Evolutionary conservation across 2,888 invertebrate genomes (phyloP).

Genomic region (Metacarcinus magister): DNA sequence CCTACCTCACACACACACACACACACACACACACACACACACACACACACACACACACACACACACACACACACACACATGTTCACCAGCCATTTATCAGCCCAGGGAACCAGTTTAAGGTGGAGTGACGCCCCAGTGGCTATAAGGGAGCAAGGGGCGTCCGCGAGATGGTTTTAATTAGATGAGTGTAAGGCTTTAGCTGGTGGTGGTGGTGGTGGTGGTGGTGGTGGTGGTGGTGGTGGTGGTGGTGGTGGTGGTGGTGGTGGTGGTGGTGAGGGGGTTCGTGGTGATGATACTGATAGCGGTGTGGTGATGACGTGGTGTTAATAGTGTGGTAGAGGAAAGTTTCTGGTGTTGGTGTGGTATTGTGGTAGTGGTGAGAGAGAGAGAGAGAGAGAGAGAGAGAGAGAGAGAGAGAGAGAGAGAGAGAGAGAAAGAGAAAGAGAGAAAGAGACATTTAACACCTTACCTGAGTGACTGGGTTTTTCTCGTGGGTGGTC

Average conservation of each 20-base stretch:
- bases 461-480: neutral
- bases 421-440: neutral
- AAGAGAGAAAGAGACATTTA: constrained; percentile 11
- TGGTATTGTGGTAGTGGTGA: neutral
- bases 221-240: too few relatives aligned
- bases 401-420: constrained; percentile 14
- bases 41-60: constrained; percentile 26
- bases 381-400: neutral
- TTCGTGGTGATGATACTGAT: neutral
- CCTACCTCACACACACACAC: neutral
- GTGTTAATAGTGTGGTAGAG: neutral
- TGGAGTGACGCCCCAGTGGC: constrained; percentile 9
- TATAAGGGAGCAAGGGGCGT: neutral
- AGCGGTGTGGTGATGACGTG: neutral
- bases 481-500: neutral
- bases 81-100: neutral
- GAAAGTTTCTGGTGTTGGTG: neutral
- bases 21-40: neutral
- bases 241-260: too few relatives aligned
- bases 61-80: constrained; percentile 26
- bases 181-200: neutral
- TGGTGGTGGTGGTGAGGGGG: too few relatives aligned
- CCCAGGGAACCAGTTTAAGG: neutral
- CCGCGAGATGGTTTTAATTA: neutral
- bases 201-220: too few relatives aligned